These are phyloP conservation scores for Acleris holmiana DNA, from an alignment of 2,888 invertebrate genomes.

Conservation along the genomic window DNA sequence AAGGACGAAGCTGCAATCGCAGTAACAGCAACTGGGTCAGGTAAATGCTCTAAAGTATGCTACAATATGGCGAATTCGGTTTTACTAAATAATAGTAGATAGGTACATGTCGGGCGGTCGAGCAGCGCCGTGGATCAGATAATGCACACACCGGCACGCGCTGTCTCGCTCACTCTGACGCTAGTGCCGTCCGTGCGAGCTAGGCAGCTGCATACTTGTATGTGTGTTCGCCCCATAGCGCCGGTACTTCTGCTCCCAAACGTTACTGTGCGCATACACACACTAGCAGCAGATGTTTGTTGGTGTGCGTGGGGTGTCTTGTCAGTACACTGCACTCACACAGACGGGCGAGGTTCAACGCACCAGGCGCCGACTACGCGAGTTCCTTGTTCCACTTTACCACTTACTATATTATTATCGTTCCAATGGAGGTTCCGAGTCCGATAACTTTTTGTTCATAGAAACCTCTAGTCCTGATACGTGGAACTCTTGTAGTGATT, in stretches of 20 bases:
- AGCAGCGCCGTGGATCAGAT: slow-evolving; percentile 40
- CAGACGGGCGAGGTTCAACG: slow-evolving; percentile 73
- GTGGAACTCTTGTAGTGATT: slow-evolving; percentile 15
- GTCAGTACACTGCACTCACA: slow-evolving; percentile 49
- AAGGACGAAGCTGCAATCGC: slow-evolving; percentile 68
- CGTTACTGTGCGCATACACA: slow-evolving; percentile 29
- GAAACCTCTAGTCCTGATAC: slow-evolving; percentile 50
- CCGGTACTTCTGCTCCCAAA: slow-evolving; percentile 20
- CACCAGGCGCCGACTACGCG: slow-evolving; percentile 79
- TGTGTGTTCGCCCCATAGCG: slow-evolving; percentile 28
- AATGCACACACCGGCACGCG: slow-evolving; percentile 40
- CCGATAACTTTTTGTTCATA: slow-evolving; percentile 53
- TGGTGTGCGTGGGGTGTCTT: slow-evolving; percentile 31
- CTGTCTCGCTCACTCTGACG: slow-evolving; percentile 31
- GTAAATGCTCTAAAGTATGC: slow-evolving; percentile 23
- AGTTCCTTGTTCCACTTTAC: slow-evolving; percentile 84
- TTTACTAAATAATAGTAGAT: slow-evolving; percentile 32
- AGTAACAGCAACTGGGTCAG: slow-evolving; percentile 30
- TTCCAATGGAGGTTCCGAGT: slow-evolving; percentile 76
- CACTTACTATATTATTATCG: slow-evolving; percentile 82
- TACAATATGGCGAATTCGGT: slow-evolving; percentile 33
- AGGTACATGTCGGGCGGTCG: slow-evolving; percentile 15
- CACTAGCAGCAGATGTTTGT: background rate
- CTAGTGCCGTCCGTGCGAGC: slow-evolving; percentile 42
- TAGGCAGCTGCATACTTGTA: slow-evolving; percentile 47